These are phyloP conservation scores for Delphinapterus leucas DNA, from an alignment of 2,113 vertebrate genomes.

Conservation along the genomic window DNA sequence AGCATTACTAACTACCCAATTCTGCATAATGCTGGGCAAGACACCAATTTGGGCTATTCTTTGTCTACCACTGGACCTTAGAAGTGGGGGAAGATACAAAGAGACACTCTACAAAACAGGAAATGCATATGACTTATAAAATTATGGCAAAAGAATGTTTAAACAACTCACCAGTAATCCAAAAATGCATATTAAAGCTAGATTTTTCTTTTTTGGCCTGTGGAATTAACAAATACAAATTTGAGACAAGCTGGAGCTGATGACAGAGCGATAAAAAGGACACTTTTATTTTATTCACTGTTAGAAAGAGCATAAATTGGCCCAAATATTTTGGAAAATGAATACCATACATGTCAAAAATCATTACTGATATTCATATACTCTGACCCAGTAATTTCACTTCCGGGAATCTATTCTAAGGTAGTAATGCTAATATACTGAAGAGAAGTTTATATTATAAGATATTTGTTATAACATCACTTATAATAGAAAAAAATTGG, in stretches of 20 bases:
- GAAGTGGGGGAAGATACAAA: background rate
- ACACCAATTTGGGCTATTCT: background rate
- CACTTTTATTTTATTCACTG: background rate
- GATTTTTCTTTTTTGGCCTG: background rate
- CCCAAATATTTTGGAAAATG: slow-evolving; percentile 28
- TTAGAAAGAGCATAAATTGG: background rate
- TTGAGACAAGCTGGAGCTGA: background rate
- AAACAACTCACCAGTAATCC: background rate
- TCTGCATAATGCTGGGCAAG: background rate
- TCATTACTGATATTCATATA: background rate
- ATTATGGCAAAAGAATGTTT: background rate
- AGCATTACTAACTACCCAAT: background rate
- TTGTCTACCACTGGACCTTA: background rate
- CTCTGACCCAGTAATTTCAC: background rate
- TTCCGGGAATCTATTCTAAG: background rate
- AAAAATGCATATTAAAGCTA: background rate
- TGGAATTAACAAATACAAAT: background rate
- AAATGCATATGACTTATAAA: background rate
- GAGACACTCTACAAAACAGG: background rate
- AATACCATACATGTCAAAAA: background rate
- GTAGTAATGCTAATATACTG: background rate
- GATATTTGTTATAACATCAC: background rate
- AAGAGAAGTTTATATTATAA: slow-evolving; percentile 19
- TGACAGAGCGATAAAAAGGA: background rate
- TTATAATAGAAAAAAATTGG: background rate